Conservation (phyloP, 35 echinoderm and acorn worm genomes). For the Lytechinus variegatus region DNA sequence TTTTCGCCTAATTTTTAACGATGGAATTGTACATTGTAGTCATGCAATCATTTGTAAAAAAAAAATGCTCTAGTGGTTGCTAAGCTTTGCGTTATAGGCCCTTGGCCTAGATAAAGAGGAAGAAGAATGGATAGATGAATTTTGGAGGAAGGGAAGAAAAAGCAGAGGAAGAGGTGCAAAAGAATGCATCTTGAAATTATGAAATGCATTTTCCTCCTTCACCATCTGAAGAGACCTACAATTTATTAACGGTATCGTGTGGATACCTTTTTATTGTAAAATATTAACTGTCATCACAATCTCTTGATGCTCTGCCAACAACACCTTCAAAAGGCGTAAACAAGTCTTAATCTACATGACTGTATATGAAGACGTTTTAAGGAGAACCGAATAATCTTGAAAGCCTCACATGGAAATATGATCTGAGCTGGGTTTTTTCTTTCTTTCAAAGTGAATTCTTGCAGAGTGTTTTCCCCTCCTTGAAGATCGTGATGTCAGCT, state of each 20-base stretch:
- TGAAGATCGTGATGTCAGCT: neutral
- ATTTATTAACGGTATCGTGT: no score
- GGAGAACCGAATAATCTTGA: neutral
- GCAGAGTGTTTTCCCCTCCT: neutral
- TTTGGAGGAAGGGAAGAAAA: neutral
- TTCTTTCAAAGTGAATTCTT: neutral
- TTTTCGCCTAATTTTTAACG: no score
- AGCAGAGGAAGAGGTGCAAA: neutral
- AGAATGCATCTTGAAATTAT: no score
- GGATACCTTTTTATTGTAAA: no score
- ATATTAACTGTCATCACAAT: neutral
- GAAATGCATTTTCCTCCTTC: neutral
- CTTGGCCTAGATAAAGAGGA: no score
- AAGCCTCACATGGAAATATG: neutral
- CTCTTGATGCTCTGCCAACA: neutral
- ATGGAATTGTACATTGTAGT: no score
- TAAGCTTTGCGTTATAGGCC: no score
- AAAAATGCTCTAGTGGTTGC: no score
- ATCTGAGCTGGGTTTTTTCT: neutral
- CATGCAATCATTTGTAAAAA: no score
- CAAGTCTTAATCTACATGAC: neutral
- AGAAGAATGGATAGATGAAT: neutral
- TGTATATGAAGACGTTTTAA: neutral
- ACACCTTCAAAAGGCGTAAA: neutral
- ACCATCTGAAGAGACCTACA: neutral